These are phyloP conservation scores for Cuniculus paca DNA, from an alignment of 2,797 vertebrate genomes.

Conservation along the genomic window DNA sequence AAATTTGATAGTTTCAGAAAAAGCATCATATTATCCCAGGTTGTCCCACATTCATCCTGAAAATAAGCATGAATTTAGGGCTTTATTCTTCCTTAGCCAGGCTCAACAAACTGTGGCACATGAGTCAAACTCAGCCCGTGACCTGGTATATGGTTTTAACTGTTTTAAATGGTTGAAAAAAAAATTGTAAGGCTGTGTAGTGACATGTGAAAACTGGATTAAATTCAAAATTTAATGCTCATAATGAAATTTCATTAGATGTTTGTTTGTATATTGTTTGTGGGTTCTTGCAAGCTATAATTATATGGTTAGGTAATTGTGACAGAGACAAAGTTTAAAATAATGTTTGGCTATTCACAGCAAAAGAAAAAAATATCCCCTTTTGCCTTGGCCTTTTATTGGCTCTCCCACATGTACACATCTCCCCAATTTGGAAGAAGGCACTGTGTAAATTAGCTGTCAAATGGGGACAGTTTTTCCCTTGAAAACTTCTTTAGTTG, in stretches of 20 bases:
- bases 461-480: neutral
- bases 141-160: neutral
- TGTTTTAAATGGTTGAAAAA: neutral
- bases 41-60: neutral
- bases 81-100: neutral
- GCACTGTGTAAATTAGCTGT: neutral
- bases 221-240: neutral
- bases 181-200: neutral
- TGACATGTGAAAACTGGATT: neutral
- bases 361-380: neutral
- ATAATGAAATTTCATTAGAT: neutral
- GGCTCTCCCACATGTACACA: neutral
- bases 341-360: neutral
- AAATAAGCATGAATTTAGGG: neutral
- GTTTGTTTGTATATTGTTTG: neutral
- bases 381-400: neutral
- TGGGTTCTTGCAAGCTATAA: neutral
- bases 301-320: neutral
- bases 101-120: neutral
- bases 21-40: neutral
- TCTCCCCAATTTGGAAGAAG: neutral
- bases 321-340: neutral
- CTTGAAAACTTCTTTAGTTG: neutral
- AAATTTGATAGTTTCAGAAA: neutral
- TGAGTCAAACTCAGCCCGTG: neutral